Conservation (phyloP, 2,797 vertebrate genomes). For the Acanthurus lineatus region DNA sequence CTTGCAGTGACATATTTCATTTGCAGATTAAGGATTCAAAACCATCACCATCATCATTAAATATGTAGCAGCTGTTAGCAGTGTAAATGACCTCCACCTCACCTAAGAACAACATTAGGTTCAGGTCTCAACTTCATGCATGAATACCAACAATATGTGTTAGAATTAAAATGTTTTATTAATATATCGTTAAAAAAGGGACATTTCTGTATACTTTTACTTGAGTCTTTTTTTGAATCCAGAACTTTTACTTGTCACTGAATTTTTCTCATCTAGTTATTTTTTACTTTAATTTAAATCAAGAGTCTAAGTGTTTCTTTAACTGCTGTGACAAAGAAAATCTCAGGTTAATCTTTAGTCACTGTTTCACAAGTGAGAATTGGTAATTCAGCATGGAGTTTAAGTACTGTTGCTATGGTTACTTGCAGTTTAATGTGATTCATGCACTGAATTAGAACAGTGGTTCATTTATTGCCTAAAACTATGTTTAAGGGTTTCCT, state of each 20-base stretch:
- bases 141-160: too few relatives aligned
- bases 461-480: constrained; percentile 7
- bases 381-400: constrained; percentile 18
- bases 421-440: constrained; percentile 36
- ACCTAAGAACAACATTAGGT: too few relatives aligned
- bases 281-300: too few relatives aligned
- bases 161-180: too few relatives aligned
- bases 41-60: too few relatives aligned
- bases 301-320: neutral
- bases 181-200: too few relatives aligned
- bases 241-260: neutral
- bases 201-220: too few relatives aligned
- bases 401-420: constrained; percentile 51
- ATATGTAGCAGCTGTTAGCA: too few relatives aligned
- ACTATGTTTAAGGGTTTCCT: constrained; percentile 21
- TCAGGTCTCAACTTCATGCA: too few relatives aligned
- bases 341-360: neutral
- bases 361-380: constrained; percentile 31
- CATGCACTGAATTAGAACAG: constrained; percentile 12
- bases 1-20: too few relatives aligned
- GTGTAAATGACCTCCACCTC: too few relatives aligned
- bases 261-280: neutral
- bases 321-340: neutral
- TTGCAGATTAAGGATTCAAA: too few relatives aligned
- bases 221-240: neutral